These are phyloP conservation scores for Hydractinia symbiolongicarpus DNA, from an alignment of 30 jellyfish, hydroid and myxozoan genomes.

Conservation along the genomic window DNA sequence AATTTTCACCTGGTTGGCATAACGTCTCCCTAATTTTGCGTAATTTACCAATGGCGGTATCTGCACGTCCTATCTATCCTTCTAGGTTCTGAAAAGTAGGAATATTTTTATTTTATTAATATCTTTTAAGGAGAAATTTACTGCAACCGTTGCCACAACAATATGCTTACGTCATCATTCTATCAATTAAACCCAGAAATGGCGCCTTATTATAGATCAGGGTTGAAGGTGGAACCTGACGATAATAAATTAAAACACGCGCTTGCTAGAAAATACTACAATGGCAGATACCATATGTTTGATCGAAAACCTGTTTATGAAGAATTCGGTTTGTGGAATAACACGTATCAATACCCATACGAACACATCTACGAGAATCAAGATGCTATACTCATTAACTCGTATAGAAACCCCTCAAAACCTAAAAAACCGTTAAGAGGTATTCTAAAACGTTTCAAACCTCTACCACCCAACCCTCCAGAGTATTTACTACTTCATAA, in stretches of 20 bases:
- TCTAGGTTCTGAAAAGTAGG: no score
- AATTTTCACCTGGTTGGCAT: no score
- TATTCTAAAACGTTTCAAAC: neutral
- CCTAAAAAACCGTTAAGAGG: neutral
- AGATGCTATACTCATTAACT: constrained; percentile 4
- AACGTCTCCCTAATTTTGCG: no score
- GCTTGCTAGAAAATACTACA: neutral
- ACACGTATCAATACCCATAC: no score
- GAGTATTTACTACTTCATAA: neutral
- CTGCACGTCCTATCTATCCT: no score
- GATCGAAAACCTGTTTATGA: neutral
- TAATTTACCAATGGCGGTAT: no score
- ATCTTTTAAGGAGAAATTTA: constrained; percentile 5
- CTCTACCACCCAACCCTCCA: constrained; percentile 3
- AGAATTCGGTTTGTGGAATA: neutral
- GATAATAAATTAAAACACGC: no score
- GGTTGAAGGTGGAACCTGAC: no score
- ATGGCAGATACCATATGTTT: neutral
- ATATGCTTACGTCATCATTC: neutral
- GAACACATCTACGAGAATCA: neutral
- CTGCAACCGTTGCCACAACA: constrained; percentile 9
- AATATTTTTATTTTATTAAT: neutral
- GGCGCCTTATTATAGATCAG: no score
- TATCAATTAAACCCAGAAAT: no score
- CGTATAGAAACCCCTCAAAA: neutral